Percentiles rank a stretch among this genome's conserved stretches.
Evolutionary conservation across 2,113 vertebrate genomes (phyloP).

Genomic region (Leucoraja erinaceus): DNA sequence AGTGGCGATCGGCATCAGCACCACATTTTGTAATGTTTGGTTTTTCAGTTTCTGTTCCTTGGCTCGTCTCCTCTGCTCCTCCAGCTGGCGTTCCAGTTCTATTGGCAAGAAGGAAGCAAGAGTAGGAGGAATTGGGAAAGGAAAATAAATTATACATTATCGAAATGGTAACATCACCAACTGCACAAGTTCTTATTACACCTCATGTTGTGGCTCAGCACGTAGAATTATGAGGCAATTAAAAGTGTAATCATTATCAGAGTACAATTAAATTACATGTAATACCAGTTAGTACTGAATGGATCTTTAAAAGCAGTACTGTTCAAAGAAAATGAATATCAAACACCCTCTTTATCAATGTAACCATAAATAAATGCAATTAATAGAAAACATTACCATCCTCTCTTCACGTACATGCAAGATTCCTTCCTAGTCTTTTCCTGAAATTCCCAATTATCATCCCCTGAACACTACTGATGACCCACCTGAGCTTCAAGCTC

Average conservation of each 20-base stretch:
- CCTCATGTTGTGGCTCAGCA: neutral
- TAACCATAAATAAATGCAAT: neutral
- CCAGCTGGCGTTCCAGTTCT: slow-evolving; percentile 86
- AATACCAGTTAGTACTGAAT: neutral
- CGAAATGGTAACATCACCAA: neutral
- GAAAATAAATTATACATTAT: neutral
- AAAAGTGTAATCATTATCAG: neutral
- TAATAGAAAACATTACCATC: neutral
- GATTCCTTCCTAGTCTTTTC: neutral
- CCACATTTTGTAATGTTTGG: slow-evolving; percentile 71
- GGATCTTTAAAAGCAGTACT: neutral
- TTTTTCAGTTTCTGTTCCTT: slow-evolving; percentile 68
- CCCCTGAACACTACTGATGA: neutral
- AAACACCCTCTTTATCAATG: neutral
- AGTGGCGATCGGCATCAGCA: slow-evolving; percentile 63
- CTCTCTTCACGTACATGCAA: neutral
- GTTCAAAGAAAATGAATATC: neutral
- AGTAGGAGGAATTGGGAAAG: neutral
- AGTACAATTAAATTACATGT: neutral
- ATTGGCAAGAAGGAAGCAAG: neutral
- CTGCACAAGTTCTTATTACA: neutral
- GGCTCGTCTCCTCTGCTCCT: slow-evolving; percentile 82
- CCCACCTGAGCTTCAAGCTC: neutral
- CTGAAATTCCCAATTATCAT: neutral
- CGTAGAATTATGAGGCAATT: neutral